Evolutionary conservation across 2,888 invertebrate species (phyloP), one percentile per base, ranked within the genome.

Genomic region (Aspidiotus destructor): DNA sequence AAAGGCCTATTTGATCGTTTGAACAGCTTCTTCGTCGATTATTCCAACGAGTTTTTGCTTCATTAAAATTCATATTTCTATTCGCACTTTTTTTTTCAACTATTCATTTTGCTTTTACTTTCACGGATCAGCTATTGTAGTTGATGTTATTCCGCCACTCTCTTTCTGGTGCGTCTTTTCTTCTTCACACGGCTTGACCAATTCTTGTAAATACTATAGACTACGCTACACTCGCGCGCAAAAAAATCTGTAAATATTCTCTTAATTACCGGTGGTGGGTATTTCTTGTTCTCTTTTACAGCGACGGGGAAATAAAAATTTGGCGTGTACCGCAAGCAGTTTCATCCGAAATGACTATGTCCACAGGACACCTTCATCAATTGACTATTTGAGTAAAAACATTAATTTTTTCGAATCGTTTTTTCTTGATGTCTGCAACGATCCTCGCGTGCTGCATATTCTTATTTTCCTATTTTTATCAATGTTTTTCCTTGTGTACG

Each of bases 271-370:
- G 68, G 71, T 70, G 71, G 68, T 68, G 62, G 68, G 70, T 70
- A 61, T 71, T 75, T 74, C 78, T 75, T 28, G 28, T 28, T 28
- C 28, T 48, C 48, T 48, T 76, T 85, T 85, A 77, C 85, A 85
- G 85, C 81, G 83, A 84, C 81, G 85, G 85, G 78, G 85, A 85
- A 79, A 84, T 85, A 79, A 85, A 85, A 78, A 82, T 84, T 77
- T 85, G 85, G 85, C 78, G 78, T 75, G 77, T 79, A 73, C 73
- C 73, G 10, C 73, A 73, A 64, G 69, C 70, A 16, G 69, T 71
- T 11, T 77, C 77, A 71, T 76, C 79, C 73, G 76, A 78, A 74
- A 78, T 78, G 77, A 77, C 79, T 71, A 80, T 80, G 80, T 80
- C 80, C 72, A 78, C 76, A n/a, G 76, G 76, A 58, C 73, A 74